Percentiles rank a stretch among this genome's conserved stretches.
These are phyloP conservation scores for Telmatherina bonti DNA, from an alignment of 2,797 vertebrate genomes.

Conservation along the genomic window DNA sequence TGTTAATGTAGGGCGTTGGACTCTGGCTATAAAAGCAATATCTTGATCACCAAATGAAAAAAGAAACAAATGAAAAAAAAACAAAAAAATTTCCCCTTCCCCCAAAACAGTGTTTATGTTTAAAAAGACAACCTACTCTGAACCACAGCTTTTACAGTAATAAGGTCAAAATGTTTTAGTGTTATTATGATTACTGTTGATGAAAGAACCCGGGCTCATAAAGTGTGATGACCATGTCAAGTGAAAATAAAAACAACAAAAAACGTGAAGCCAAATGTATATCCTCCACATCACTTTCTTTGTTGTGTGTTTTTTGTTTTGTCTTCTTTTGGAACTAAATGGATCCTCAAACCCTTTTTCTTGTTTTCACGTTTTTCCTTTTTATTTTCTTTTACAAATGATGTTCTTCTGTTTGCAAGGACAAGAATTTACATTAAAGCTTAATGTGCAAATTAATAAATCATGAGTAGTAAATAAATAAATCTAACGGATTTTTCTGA, in stretches of 20 bases:
- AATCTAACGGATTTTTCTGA: background rate
- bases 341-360: no score
- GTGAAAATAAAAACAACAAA: conserved; percentile 10
- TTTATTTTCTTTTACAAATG: background rate
- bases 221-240: conserved; percentile 5
- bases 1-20: background rate
- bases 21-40: conserved; percentile 2
- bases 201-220: background rate
- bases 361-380: background rate
- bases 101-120: no score
- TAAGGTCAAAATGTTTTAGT: no score
- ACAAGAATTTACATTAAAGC: background rate
- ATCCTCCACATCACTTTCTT: conserved; percentile 13
- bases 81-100: no score
- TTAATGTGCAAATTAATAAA: background rate
- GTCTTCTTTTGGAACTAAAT: background rate
- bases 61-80: no score
- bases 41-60: background rate
- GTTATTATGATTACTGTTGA: background rate
- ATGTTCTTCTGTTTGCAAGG: conserved; percentile 15
- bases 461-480: no score
- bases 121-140: no score
- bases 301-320: background rate
- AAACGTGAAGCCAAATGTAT: background rate
- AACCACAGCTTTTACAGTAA: no score